phyloP scores from a whole-genome alignment of 1,140 invertebrate species.

The Potamilus streckersoni region DNA sequence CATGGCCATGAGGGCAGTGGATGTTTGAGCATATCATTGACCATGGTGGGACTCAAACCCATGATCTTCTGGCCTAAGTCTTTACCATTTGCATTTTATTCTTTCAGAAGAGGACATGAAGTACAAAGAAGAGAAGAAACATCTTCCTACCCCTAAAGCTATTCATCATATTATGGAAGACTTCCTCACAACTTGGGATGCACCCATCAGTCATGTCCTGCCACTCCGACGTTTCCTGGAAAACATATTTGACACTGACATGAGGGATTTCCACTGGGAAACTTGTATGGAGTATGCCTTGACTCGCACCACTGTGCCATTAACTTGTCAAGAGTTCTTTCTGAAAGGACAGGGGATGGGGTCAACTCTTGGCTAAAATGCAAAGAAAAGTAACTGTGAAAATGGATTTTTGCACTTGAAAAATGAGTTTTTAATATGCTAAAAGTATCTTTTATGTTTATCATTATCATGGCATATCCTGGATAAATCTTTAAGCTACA shows the following conservation, averaged over 20 bases:
- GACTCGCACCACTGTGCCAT: conserved; percentile 49
- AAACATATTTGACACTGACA: conserved; percentile 48
- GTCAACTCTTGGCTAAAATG: no score
- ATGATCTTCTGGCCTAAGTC: no score
- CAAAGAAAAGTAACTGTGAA: no score
- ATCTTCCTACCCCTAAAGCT: conserved; percentile 62
- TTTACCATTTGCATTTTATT: not conserved
- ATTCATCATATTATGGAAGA: conserved; percentile 71
- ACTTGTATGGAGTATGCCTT: conserved; percentile 64
- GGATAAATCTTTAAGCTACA: no score
- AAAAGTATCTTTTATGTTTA: no score
- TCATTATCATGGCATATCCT: no score
- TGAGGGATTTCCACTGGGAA: conserved; percentile 62
- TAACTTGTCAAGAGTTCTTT: conserved; percentile 52
- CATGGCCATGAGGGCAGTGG: no score
- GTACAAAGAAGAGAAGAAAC: conserved; percentile 25
- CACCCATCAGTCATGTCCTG: conserved; percentile 63
- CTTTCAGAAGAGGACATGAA: conserved; percentile 64
- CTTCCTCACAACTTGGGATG: conserved; percentile 69
- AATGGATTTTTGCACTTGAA: no score
- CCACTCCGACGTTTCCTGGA: conserved; percentile 69
- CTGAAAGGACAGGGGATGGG: conserved; percentile 46
- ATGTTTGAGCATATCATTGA: no score
- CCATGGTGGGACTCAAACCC: no score
- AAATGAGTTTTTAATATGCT: no score